A percentile compares a stretch with the other conserved stretches of the same genome.
Evolutionary conservation across 2,888 invertebrate species (phyloP).

Genomic region (Hemaris fuciformis): DNA sequence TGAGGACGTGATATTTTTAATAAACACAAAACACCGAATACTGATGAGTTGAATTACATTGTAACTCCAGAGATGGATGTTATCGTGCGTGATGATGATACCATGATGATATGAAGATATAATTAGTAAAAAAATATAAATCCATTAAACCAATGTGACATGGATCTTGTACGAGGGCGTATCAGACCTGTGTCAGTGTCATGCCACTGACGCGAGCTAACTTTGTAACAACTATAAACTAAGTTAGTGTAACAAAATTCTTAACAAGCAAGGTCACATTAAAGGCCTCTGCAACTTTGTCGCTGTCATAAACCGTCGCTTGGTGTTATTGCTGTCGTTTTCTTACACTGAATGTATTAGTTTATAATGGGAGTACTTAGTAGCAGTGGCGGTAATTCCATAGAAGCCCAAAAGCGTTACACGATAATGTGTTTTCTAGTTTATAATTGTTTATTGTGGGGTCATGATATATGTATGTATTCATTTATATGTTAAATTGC

Average conservation of each 20-base stretch:
- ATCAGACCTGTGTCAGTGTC: constrained; percentile 33
- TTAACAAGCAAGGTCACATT: constrained; percentile 40
- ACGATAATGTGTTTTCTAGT: too few relatives aligned
- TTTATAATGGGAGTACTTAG: not conserved
- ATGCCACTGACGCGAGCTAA: constrained; percentile 36
- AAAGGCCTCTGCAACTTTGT: constrained; percentile 14
- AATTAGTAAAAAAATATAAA: not conserved
- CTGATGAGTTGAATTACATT: too few relatives aligned
- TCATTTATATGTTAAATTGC: too few relatives aligned
- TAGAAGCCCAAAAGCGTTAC: too few relatives aligned
- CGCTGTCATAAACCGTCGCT: constrained; percentile 7
- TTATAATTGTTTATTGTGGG: too few relatives aligned
- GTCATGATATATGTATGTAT: too few relatives aligned
- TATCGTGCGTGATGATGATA: too few relatives aligned
- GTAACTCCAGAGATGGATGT: too few relatives aligned
- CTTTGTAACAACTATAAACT: constrained; percentile 36
- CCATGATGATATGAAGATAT: too few relatives aligned
- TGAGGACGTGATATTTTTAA: too few relatives aligned
- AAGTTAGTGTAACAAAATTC: constrained; percentile 38
- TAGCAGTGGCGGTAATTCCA: too few relatives aligned
- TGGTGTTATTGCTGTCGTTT: not conserved
- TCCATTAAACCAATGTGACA: not conserved
- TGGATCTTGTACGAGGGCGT: not conserved
- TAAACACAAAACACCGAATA: too few relatives aligned
- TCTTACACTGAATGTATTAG: not conserved